Evolutionary conservation across 2,888 invertebrate species (phyloP).

Genomic region (Trissonchulus latispiculum): DNA sequence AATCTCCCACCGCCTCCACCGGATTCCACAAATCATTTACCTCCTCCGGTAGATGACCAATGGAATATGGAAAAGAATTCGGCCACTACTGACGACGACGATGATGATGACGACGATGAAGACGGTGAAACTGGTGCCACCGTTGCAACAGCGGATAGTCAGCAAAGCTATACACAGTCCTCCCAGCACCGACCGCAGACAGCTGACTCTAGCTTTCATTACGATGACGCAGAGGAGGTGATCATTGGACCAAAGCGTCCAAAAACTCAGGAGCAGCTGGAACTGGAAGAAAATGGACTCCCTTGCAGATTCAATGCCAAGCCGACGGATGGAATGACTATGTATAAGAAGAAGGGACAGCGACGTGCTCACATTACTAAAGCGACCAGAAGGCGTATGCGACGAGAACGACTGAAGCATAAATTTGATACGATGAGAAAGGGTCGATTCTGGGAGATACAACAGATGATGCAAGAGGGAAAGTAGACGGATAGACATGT

Average conservation of each 20-base stretch:
- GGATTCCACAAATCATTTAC: no score
- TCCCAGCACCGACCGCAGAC: not conserved
- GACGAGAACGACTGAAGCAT: not conserved
- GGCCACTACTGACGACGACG: not conserved
- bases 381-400: not conserved
- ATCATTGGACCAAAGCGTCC: not conserved
- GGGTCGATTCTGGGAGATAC: constrained; percentile 3
- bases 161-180: not conserved
- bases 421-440: constrained; percentile 6
- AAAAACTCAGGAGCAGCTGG: not conserved
- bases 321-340: not conserved
- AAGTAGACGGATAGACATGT: not conserved
- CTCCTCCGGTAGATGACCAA: no score
- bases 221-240: not conserved
- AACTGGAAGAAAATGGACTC: not conserved
- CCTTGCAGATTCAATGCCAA: not conserved
- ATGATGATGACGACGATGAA: not conserved
- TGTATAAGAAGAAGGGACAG: not conserved
- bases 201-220: no score
- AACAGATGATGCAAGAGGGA: not conserved
- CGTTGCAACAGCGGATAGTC: not conserved
- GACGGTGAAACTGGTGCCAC: not conserved
- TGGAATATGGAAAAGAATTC: no score
- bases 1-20: no score
- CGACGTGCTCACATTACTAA: not conserved